Conservation (phyloP, 2,888 invertebrate species). For the Pyrrhopygopsis socrates region DNA sequence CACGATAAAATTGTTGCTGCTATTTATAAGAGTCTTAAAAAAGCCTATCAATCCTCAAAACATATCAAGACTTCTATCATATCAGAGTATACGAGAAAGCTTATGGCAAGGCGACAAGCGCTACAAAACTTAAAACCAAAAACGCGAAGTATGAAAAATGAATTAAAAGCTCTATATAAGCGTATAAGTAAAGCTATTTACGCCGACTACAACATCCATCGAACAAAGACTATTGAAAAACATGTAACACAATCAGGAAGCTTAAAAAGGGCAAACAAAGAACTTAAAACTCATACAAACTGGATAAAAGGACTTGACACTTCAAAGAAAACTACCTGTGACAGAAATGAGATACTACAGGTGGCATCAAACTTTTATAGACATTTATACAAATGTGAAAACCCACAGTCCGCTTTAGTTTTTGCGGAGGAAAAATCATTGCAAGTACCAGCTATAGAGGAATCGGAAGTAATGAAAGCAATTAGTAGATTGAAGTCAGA, state of each 20-base stretch:
- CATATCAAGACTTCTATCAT: background rate
- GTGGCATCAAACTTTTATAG: slow-evolving; percentile 41
- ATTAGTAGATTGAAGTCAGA: background rate
- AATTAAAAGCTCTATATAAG: slow-evolving; percentile 49
- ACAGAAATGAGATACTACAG: slow-evolving; percentile 38
- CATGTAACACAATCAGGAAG: background rate
- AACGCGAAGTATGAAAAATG: slow-evolving; percentile 51
- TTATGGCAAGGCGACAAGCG: slow-evolving; percentile 49
- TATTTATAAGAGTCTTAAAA: background rate
- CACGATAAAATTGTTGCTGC: background rate
- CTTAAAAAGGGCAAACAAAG: slow-evolving; percentile 35
- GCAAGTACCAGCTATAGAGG: too few species aligned
- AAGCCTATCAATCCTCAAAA: too few species aligned
- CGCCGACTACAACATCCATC: slow-evolving; percentile 7
- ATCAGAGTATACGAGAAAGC: slow-evolving; percentile 27
- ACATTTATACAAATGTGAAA: background rate
- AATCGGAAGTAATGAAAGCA: background rate
- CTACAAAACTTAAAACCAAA: slow-evolving; percentile 46
- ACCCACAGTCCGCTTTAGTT: too few species aligned
- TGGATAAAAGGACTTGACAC: slow-evolving; percentile 30
- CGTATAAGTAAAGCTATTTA: slow-evolving; percentile 16
- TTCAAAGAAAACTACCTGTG: background rate
- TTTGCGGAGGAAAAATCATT: too few species aligned
- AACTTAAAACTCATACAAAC: slow-evolving; percentile 31
- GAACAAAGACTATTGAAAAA: too few species aligned